These are phyloP conservation scores for Ptychodera flava DNA, from an alignment of 35 echinoderm and acorn worm genomes.

Conservation along the genomic window DNA sequence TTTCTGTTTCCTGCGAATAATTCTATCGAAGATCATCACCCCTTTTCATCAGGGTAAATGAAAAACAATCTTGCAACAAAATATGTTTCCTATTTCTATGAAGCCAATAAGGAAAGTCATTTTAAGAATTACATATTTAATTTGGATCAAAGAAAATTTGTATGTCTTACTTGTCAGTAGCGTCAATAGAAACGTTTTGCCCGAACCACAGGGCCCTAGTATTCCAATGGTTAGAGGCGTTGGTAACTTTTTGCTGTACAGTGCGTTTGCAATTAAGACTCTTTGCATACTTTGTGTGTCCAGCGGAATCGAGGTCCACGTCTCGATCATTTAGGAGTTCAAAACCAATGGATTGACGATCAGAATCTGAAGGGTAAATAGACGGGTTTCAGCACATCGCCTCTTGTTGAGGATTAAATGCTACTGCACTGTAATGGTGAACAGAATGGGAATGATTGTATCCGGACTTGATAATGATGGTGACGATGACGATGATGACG, in stretches of 20 bases:
- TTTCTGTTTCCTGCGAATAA: background rate
- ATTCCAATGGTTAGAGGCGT: background rate
- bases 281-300: background rate
- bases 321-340: background rate
- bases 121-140: background rate
- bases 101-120: background rate
- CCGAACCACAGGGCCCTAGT: background rate
- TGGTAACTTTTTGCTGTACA: background rate
- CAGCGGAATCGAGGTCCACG: background rate
- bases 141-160: no score
- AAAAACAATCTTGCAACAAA: background rate
- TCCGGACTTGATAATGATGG: background rate
- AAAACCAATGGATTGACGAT: background rate
- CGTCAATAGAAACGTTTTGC: background rate
- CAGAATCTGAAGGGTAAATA: background rate
- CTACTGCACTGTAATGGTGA: background rate
- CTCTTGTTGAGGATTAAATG: background rate
- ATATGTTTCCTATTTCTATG: background rate
- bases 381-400: no score
- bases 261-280: background rate
- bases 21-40: no score
- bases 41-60: background rate
- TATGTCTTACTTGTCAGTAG: background rate
- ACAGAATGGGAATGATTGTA: background rate
- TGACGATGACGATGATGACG: background rate